A percentile compares a stretch with the other conserved stretches of the same genome.
phyloP scores from a whole-genome alignment of 2,888 invertebrate species.

The Epistrophe grossulariae region DNA sequence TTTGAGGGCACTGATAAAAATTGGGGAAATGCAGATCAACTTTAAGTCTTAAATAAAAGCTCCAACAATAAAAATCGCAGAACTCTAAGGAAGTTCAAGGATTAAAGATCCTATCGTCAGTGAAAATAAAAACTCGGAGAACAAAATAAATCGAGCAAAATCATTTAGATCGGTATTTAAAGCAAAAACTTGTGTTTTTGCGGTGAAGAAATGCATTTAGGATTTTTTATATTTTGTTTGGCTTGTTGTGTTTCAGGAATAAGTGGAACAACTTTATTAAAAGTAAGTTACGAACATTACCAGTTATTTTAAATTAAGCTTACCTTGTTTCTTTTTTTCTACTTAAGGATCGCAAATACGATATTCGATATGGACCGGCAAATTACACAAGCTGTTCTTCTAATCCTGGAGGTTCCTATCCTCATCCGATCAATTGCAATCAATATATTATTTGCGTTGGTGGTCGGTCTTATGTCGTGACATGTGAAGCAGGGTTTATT shows the following conservation, averaged over 20 bases:
- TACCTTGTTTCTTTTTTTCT: not conserved
- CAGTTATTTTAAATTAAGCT: not conserved
- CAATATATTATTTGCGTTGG: not conserved
- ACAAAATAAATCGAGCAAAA: not conserved
- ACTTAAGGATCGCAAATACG: slow-evolving; percentile 6
- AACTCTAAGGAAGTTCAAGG: slow-evolving; percentile 3
- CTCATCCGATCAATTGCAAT: not conserved
- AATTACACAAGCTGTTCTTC: not conserved
- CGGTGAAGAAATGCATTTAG: not conserved
- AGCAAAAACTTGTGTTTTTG: slow-evolving; percentile 11
- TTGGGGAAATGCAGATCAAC: not conserved
- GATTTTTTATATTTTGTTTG: not conserved
- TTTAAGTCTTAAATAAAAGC: slow-evolving; percentile 6
- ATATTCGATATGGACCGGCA: not conserved
- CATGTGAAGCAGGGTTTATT: not conserved
- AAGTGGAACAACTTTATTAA: not conserved
- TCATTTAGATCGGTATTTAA: not conserved
- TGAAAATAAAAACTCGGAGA: not conserved
- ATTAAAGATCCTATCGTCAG: not conserved
- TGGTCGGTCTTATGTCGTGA: not conserved
- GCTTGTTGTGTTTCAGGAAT: not conserved
- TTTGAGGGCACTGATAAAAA: not conserved
- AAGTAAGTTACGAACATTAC: not conserved
- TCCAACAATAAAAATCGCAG: not conserved
- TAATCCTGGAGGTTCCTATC: not conserved